Conservation (phyloP, 53 echinoderm and acorn worm genomes). For the Luidia sarsii region DNA sequence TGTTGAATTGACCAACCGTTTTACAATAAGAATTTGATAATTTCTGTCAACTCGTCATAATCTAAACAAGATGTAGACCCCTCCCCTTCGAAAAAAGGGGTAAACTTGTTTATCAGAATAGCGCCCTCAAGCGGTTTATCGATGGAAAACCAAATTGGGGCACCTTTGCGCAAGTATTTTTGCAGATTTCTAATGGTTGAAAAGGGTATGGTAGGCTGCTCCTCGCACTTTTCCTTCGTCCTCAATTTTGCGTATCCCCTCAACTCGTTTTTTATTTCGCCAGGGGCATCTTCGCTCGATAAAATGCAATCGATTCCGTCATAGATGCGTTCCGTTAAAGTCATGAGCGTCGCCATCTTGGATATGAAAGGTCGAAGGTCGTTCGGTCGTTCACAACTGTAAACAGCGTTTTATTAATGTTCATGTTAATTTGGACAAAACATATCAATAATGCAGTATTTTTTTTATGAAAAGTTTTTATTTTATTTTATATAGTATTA, state of each 20-base stretch:
- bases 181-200: constrained; percentile 32
- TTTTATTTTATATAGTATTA: no score
- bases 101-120: neutral
- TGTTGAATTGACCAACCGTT: no score
- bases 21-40: no score
- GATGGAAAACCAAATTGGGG: neutral
- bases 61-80: neutral
- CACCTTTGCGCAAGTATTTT: constrained; percentile 34
- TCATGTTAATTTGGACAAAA: no score
- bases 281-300: constrained; percentile 31
- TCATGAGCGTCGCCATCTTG: constrained; percentile 50
- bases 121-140: constrained; percentile 36
- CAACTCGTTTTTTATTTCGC: constrained; percentile 24
- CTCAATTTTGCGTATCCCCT: constrained; percentile 35
- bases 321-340: constrained; percentile 34
- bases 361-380: constrained; percentile 22
- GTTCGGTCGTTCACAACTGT: no score
- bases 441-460: neutral
- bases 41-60: no score
- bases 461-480: no score
- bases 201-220: constrained; percentile 45
- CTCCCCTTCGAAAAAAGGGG: neutral
- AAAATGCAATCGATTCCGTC: constrained; percentile 33
- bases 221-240: constrained; percentile 15
- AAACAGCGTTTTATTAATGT: no score